Conservation (phyloP, 2,797 vertebrate genomes). For the Molossus molossus region DNA sequence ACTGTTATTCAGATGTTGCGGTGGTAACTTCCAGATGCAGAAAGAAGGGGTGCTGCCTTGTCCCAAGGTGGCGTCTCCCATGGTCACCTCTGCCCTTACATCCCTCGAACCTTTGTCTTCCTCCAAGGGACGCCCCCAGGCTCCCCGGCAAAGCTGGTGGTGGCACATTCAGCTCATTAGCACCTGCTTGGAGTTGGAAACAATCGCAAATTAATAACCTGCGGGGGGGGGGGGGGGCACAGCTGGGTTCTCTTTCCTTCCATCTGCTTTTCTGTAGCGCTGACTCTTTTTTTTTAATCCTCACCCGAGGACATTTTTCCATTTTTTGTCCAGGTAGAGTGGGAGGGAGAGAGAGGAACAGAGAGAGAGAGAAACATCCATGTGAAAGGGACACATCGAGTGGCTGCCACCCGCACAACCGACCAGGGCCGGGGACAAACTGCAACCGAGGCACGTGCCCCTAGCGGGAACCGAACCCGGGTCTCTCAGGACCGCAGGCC, state of each 20-base stretch:
- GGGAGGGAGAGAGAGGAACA: too few species aligned
- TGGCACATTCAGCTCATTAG: background rate
- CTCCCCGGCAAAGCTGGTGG: background rate
- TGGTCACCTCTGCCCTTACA: background rate
- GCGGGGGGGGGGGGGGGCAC: background rate
- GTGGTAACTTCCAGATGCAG: background rate
- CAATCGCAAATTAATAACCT: background rate
- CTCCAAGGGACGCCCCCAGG: background rate
- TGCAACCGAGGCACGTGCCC: too few species aligned
- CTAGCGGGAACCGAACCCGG: too few species aligned
- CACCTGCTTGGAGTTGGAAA: background rate
- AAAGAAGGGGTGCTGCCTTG: background rate
- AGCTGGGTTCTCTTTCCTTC: background rate
- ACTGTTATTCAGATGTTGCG: background rate
- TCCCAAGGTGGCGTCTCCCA: background rate
- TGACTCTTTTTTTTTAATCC: constrained; percentile 22
- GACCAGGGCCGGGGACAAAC: too few species aligned
- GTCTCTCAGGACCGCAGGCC: too few species aligned
- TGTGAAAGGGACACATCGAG: too few species aligned
- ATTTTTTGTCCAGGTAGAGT: too few species aligned
- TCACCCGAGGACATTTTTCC: too few species aligned
- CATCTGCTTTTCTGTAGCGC: background rate
- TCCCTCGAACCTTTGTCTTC: background rate
- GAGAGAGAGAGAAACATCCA: too few species aligned
- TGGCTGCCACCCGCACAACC: too few species aligned